These are phyloP conservation scores for Glaucomys volans DNA, from an alignment of 2,113 vertebrate genomes.

Conservation along the genomic window DNA sequence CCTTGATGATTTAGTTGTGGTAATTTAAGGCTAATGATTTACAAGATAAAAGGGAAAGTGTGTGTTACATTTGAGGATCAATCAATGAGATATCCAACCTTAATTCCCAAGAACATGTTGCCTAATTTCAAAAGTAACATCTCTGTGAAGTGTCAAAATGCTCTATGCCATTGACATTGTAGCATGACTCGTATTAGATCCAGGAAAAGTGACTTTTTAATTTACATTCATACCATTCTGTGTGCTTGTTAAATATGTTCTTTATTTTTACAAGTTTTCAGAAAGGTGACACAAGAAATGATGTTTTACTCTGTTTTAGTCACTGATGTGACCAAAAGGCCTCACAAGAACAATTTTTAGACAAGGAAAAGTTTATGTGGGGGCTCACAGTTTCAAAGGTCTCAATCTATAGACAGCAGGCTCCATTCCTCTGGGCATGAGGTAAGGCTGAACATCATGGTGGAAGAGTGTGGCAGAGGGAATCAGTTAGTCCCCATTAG, in stretches of 20 bases:
- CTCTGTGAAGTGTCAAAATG: constrained; percentile 2
- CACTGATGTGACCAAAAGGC: too few relatives aligned
- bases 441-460: too few relatives aligned
- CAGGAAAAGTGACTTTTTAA: neutral
- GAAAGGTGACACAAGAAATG: neutral
- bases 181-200: neutral
- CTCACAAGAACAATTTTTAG: too few relatives aligned
- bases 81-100: constrained; percentile 8
- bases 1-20: constrained; percentile 7
- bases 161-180: neutral
- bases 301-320: neutral
- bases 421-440: too few relatives aligned
- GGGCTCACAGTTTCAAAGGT: too few relatives aligned
- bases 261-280: constrained; percentile 37
- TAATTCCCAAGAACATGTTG: constrained; percentile 11
- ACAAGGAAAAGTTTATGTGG: too few relatives aligned
- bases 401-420: too few relatives aligned
- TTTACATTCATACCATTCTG: neutral
- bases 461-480: too few relatives aligned
- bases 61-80: neutral
- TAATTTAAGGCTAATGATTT: constrained; percentile 35
- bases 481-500: too few relatives aligned
- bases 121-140: neutral
- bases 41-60: neutral
- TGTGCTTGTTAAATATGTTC: neutral